A percentile compares a stretch with the other conserved stretches of the same genome.
These are phyloP conservation scores for Muschampia plurimacula DNA, from an alignment of 2,888 invertebrate genomes.

Conservation along the genomic window DNA sequence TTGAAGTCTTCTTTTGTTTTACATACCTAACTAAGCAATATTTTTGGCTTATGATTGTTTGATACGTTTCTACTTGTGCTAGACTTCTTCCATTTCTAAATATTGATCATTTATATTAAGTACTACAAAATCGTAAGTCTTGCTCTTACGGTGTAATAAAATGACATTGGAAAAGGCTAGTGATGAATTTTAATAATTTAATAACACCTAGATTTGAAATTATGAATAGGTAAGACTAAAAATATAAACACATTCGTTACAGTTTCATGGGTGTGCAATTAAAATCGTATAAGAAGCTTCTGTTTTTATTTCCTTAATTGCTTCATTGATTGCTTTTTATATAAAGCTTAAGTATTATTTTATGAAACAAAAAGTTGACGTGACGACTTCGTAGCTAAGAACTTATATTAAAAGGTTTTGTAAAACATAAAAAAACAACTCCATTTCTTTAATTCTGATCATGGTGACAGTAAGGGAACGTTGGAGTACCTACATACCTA, in stretches of 20 bases:
- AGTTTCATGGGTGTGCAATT: constrained; percentile 44
- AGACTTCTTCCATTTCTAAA: constrained; percentile 44
- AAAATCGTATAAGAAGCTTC: constrained; percentile 51
- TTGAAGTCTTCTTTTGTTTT: background rate
- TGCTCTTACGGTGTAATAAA: constrained; percentile 77
- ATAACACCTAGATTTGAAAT: constrained; percentile 80
- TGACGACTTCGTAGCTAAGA: constrained; percentile 10
- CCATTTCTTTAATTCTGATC: too few species aligned
- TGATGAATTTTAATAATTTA: constrained; percentile 83
- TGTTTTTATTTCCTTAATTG: constrained; percentile 41
- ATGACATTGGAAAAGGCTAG: constrained; percentile 83
- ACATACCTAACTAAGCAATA: background rate
- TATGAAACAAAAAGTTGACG: background rate
- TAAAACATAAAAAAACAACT: too few species aligned
- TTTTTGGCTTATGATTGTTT: constrained; percentile 31
- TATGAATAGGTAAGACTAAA: constrained; percentile 71
- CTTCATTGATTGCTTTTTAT: constrained; percentile 4
- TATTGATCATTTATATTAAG: constrained; percentile 56
- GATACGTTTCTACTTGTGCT: constrained; percentile 3
- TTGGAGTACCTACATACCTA: too few species aligned
- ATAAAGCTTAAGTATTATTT: background rate
- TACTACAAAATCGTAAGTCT: constrained; percentile 71
- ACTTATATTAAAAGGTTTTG: too few species aligned
- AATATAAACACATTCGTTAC: constrained; percentile 59
- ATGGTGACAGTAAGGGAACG: too few species aligned